These are phyloP conservation scores for Phymorhynchus buccinoides DNA, from an alignment of 1,140 invertebrate species.

Conservation along the genomic window DNA sequence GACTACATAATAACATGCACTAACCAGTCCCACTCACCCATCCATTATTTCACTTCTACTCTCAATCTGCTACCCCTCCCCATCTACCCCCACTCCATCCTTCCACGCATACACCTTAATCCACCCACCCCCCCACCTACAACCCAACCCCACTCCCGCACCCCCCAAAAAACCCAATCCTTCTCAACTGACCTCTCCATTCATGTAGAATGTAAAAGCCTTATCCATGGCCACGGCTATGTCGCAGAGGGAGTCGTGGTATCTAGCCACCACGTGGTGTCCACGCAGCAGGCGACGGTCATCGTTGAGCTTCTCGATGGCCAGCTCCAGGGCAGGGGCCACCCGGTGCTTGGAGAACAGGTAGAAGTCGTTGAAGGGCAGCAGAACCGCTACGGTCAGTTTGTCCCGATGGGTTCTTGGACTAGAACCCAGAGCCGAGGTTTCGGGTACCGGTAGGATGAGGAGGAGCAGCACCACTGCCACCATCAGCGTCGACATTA, in stretches of 20 bases:
- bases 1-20: neutral
- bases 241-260: conserved; percentile 46
- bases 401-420: conserved; percentile 3
- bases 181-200: neutral
- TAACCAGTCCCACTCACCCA: too few species aligned
- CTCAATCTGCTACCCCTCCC: too few species aligned
- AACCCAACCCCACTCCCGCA: neutral
- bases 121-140: too few species aligned
- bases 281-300: conserved; percentile 69
- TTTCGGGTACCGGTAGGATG: too few species aligned
- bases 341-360: conserved; percentile 82
- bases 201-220: neutral
- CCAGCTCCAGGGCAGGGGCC: conserved; percentile 83
- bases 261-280: conserved; percentile 47
- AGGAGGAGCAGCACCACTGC: too few species aligned
- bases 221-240: conserved; percentile 2
- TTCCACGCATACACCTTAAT: too few species aligned
- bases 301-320: conserved; percentile 76
- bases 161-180: neutral
- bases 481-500: too few species aligned
- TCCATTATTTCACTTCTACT: too few species aligned
- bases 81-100: too few species aligned
- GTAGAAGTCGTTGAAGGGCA: conserved; percentile 78
- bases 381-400: conserved; percentile 78
- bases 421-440: too few species aligned